Percentiles rank a stretch among this genome's conserved stretches.
Conservation (phyloP, 2,797 vertebrate species). For the Falco biarmicus region DNA sequence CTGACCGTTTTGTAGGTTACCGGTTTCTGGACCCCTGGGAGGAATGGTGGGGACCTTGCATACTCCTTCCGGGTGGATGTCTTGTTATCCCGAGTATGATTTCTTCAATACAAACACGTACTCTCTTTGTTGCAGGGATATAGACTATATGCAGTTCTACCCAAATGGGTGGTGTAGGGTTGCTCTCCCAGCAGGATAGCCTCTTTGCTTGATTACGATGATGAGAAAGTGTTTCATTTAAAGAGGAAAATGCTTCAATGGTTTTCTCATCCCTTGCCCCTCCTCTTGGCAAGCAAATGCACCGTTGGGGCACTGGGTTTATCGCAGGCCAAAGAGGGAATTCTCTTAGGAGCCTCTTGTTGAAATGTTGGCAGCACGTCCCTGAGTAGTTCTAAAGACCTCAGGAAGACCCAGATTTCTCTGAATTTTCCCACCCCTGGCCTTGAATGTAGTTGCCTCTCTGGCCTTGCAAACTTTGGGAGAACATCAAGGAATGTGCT, state of each 20-base stretch:
- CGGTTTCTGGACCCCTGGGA: background rate
- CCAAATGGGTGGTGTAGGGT: background rate
- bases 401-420: slow-evolving; percentile 33
- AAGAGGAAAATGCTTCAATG: slow-evolving; percentile 45
- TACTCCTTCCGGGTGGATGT: background rate
- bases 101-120: background rate
- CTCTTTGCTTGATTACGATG: background rate
- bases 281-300: slow-evolving; percentile 29
- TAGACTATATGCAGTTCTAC: background rate
- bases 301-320: slow-evolving; percentile 34
- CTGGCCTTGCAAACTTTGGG: slow-evolving; percentile 9
- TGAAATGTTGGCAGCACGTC: slow-evolving; percentile 61
- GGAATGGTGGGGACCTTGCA: background rate
- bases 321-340: slow-evolving; percentile 45
- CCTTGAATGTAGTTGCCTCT: slow-evolving; percentile 2
- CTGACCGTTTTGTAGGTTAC: background rate
- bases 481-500: slow-evolving; percentile 7
- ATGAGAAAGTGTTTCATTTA: slow-evolving; percentile 52
- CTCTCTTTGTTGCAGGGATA: background rate
- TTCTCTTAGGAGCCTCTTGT: slow-evolving; percentile 51
- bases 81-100: background rate
- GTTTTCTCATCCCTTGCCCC: slow-evolving; percentile 32
- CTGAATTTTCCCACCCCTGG: slow-evolving; percentile 46
- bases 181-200: background rate
- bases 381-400: slow-evolving; percentile 45